phyloP scores from a whole-genome alignment of 2,797 vertebrate species.

The Enteromius viviparus region DNA sequence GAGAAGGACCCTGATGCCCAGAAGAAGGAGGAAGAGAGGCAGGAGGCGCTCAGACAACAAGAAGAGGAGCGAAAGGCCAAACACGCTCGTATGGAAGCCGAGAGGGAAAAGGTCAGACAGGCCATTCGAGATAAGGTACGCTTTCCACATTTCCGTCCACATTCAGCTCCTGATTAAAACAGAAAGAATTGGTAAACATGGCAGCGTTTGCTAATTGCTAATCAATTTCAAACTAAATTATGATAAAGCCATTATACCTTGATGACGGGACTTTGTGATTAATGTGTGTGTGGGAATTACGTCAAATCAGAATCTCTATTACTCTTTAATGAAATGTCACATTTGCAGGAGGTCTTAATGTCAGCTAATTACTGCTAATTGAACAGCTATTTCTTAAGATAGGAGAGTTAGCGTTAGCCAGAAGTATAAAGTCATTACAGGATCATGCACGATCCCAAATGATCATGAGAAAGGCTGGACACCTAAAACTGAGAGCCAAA shows the following conservation, averaged over 20 bases:
- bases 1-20: constrained; percentile 97
- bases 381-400: constrained; percentile 4
- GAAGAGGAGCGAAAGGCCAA: constrained; percentile 97
- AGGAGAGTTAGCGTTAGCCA: not conserved
- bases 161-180: not conserved
- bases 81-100: constrained; percentile 93
- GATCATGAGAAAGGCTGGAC: not conserved
- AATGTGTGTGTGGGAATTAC: not conserved
- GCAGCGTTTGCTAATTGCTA: not conserved
- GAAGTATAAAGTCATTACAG: constrained; percentile 17
- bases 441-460: not conserved
- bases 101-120: constrained; percentile 97
- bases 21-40: constrained; percentile 96
- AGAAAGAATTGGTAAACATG: not conserved
- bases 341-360: constrained; percentile 33
- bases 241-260: constrained; percentile 16
- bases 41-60: constrained; percentile 95
- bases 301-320: constrained; percentile 9
- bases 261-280: constrained; percentile 7
- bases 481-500: not conserved
- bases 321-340: constrained; percentile 44
- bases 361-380: constrained; percentile 29
- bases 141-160: constrained; percentile 1
- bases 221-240: constrained; percentile 20
- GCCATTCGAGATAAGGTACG: constrained; percentile 96